Evolutionary conservation across 2,888 invertebrate species (phyloP).

Genomic region (Horisme vitalbata): DNA sequence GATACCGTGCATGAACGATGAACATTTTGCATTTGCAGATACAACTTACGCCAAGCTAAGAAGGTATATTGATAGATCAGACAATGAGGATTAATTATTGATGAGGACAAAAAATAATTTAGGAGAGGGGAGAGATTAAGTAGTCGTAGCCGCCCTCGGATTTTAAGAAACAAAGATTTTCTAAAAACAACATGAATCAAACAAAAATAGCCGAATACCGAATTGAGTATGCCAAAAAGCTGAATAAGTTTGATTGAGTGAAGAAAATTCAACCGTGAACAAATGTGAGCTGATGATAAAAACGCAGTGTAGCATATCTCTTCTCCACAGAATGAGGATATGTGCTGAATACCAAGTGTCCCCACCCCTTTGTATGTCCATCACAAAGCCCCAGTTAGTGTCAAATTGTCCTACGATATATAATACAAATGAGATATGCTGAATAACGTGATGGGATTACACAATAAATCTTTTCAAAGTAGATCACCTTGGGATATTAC

Average conservation of each 20-base stretch:
- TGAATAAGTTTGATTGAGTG: too few species aligned
- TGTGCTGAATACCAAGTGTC: conserved; percentile 29
- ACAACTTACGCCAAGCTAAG: neutral
- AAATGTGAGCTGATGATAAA: too few species aligned
- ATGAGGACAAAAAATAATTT: too few species aligned
- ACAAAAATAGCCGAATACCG: too few species aligned
- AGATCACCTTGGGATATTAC: conserved; percentile 4
- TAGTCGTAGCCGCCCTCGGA: too few species aligned
- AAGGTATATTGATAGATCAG: neutral
- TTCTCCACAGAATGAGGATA: conserved; percentile 2
- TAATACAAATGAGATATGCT: conserved; percentile 23
- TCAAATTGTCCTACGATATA: conserved; percentile 28
- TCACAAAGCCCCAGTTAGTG: conserved; percentile 20
- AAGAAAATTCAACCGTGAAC: too few species aligned
- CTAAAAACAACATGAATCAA: too few species aligned
- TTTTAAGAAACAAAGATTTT: too few species aligned
- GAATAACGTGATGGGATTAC: conserved; percentile 18
- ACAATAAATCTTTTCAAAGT: conserved; percentile 3
- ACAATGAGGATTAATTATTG: too few species aligned
- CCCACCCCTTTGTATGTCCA: conserved; percentile 16
- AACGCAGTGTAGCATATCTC: neutral
- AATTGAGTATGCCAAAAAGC: too few species aligned
- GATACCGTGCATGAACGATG: too few species aligned
- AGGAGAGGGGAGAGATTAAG: too few species aligned
- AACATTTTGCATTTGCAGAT: neutral